These are phyloP conservation scores for Sarcophaga peregrina DNA, from an alignment of 1,140 invertebrate species.

Conservation along the genomic window DNA sequence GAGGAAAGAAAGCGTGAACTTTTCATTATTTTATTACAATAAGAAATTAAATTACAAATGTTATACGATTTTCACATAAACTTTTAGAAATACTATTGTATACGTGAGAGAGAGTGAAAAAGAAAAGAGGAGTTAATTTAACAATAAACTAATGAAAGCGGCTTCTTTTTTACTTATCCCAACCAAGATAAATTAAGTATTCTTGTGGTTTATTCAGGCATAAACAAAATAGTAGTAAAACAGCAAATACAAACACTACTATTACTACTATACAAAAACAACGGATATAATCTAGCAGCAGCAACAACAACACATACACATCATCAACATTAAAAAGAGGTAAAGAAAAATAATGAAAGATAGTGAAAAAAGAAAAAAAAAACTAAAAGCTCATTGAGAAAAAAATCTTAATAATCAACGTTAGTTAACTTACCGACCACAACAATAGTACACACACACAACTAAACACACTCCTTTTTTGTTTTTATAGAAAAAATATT, in stretches of 20 bases:
- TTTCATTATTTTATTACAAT: no score
- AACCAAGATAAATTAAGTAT: no score
- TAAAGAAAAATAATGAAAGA: slow-evolving; percentile 14
- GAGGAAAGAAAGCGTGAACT: background rate
- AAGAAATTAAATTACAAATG: background rate
- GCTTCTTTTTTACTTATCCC: background rate
- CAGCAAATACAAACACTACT: background rate
- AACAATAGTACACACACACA: background rate
- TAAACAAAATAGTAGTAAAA: background rate
- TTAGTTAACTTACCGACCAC: background rate
- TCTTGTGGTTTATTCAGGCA: no score
- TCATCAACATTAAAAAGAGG: slow-evolving; percentile 28
- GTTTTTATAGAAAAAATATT: background rate
- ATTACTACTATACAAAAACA: background rate
- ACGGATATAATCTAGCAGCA: background rate
- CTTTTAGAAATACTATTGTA: background rate
- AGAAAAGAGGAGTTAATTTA: background rate
- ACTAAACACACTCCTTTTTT: background rate
- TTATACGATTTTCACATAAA: background rate
- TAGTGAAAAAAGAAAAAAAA: background rate
- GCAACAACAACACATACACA: background rate
- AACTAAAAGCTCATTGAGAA: slow-evolving; percentile 36
- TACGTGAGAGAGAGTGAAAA: background rate
- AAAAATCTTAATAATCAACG: slow-evolving; percentile 24
- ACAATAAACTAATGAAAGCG: background rate